Percentiles rank a stretch among this genome's conserved stretches.
These are phyloP conservation scores for Lacerta viridis DNA, from an alignment of 2,797 vertebrate genomes.

Conservation along the genomic window DNA sequence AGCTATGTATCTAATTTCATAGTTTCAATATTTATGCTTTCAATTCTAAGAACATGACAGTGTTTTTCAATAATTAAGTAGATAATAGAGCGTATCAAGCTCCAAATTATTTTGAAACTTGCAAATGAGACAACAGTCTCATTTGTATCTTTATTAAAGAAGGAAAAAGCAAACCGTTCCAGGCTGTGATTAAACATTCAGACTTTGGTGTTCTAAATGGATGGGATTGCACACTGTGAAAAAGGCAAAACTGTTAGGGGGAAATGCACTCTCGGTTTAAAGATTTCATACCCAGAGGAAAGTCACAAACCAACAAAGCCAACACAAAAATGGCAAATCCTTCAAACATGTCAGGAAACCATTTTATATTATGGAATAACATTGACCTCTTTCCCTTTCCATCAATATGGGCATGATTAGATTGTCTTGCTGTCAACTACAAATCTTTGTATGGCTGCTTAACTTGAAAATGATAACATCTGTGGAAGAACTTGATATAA, in stretches of 20 bases:
- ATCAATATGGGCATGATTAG: neutral
- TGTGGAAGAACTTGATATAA: neutral
- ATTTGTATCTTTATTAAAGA: neutral
- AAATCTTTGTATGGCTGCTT: neutral
- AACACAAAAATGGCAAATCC: neutral
- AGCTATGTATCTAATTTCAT: neutral
- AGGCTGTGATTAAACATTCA: conserved; percentile 18
- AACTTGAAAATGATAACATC: neutral
- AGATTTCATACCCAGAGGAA: neutral
- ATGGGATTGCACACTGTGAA: neutral
- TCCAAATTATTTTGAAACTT: conserved; percentile 31
- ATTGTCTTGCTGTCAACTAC: neutral
- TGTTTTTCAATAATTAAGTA: conserved; percentile 40
- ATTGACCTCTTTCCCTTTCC: neutral
- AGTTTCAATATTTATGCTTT: neutral
- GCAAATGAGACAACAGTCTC: neutral
- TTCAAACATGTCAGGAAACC: neutral
- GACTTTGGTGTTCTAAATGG: neutral
- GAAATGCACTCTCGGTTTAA: fast-evolving
- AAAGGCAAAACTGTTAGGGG: neutral
- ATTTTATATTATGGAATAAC: neutral
- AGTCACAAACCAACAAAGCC: neutral
- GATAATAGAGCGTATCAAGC: neutral
- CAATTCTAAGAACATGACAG: neutral
- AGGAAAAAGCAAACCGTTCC: neutral